Evolutionary conservation across 2,888 invertebrate genomes (phyloP).

Genomic region (Drosophila villosipedis): DNA sequence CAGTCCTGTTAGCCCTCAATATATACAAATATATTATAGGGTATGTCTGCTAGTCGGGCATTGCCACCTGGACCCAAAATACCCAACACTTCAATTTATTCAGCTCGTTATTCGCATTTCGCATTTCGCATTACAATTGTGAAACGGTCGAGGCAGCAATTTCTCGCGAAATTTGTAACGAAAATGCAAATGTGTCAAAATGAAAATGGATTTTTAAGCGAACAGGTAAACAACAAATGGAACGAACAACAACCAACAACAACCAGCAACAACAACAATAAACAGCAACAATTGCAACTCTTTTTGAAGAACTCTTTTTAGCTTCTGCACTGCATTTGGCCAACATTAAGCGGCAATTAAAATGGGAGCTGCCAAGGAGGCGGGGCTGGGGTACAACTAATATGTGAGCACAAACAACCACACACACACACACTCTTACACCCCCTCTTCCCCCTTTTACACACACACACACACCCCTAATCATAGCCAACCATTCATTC

Average conservation of each 20-base stretch:
- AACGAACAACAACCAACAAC: conserved; percentile 23
- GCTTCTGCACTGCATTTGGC: conserved; percentile 50
- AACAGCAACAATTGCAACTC: neutral
- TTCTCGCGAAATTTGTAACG: conserved; percentile 53
- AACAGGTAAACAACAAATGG: conserved; percentile 41
- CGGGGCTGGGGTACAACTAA: neutral
- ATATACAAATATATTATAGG: neutral
- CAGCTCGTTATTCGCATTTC: conserved; percentile 31
- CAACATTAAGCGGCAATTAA: conserved; percentile 66
- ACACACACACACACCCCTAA: no score
- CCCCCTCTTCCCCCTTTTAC: no score
- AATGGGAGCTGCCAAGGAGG: conserved; percentile 45
- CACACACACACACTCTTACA: neutral
- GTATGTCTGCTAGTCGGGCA: conserved; percentile 1
- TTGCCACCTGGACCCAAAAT: neutral
- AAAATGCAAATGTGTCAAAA: conserved; percentile 72
- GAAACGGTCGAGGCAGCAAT: conserved; percentile 49
- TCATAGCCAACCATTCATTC: neutral
- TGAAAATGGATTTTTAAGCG: conserved; percentile 65
- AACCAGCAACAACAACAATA: neutral
- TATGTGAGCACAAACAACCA: conserved; percentile 21
- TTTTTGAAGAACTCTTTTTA: conserved; percentile 31
- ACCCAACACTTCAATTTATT: conserved; percentile 6
- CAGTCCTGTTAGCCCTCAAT: neutral
- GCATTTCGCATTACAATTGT: conserved; percentile 8